Evolutionary conservation across 1,140 invertebrate species (phyloP), one percentile per base, ranked within the genome.

Genomic region (Drosophila simulans): DNA sequence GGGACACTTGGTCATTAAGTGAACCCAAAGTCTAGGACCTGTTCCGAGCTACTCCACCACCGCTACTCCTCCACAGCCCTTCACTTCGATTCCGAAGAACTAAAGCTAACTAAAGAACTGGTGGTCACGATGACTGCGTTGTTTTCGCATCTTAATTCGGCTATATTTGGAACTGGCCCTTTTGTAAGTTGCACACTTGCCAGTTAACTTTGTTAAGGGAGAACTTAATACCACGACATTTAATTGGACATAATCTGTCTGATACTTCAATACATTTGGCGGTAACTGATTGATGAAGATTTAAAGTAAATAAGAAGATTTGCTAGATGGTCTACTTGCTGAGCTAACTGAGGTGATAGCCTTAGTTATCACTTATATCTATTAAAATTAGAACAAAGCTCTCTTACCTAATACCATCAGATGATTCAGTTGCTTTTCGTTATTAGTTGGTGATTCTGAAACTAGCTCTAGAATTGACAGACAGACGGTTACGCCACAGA

Each of bases 1-100:
- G 42, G 42, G 42, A 34, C 62, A 59, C 46, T 43, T 64, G 27
- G 22, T 17, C 22, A 42, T 55, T 55, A 37, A 56, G 45, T 34
- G 39, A 52, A 65, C 43, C 20, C 52, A 40, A 45, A 40, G 52
- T 49, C 22, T 20, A 22, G 42, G 65, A 70, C 66, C 66, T 70
- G 66, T 70, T 70, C 51, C 5, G 25, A 37, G 13, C 25, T 22
- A 39, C 10, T 34, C 3, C 10, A 3, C 20, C 2, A 22, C 20
- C 20, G 20, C 20, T 22, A 22, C 20, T 22, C 20, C 27, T 8
- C 7, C 2, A 31, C 27, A 10, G 2, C 27, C 5, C 17, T 31
- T 15, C 31, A 5, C 31, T 55, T 15, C 8, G 22, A 10, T 31
- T 34, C 17, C 1, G 7, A 31, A 8, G 31, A 3, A 8, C 20